Evolutionary conservation across 2,888 invertebrate species (phyloP), one percentile per base, ranked within the genome.

Genomic region (Tyria jacobaeae): DNA sequence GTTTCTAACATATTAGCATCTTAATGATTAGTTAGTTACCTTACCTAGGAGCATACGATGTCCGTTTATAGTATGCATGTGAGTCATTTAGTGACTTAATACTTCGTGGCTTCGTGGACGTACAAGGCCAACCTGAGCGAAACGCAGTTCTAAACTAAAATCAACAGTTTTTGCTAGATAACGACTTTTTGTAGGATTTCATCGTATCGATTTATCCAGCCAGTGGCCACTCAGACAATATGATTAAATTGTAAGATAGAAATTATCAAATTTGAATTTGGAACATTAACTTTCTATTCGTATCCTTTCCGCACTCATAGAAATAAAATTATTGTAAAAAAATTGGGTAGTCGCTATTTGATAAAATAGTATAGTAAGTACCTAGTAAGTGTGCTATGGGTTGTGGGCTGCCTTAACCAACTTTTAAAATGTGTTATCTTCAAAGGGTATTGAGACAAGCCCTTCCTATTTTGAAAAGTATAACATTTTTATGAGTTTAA

Each of bases 1-100:
- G 69, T 67, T 66, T 48, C 51, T 57, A 44, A 50, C 69, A 69
- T 63, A 79, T 79, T 79, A 79, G 68, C 77, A 79, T 77, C 62
- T 65, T 37, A 65, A 69, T 57, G 60, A 68, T 67, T 62, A 56
- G 37, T 53, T 60, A n/a, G n/a, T n/a, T n/a, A n/a, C n/a, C n/a
- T n/a, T n/a, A 48, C 15, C 10, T 52, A 44, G 64, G 61, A 71
- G 68, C 68, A 64, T 74, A 60, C 68, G 71, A 72, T 66, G 59
- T 50, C 82, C 79, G 71, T 82, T 76, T 80, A 82, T 75, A 79
- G 81, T 50, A 57, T 58, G 57, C 73, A 47, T 51, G 68, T 84
- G 84, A 86, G 73, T 87, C 83, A 83, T 70, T 79, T 75, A 80
- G 79, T 85, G 84, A 86, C 84, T 81, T 84, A 85, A 86, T 75